Base-by-base conservation (phyloP, 1,140 invertebrate species). In the Drosophila gunungcola region DNA sequence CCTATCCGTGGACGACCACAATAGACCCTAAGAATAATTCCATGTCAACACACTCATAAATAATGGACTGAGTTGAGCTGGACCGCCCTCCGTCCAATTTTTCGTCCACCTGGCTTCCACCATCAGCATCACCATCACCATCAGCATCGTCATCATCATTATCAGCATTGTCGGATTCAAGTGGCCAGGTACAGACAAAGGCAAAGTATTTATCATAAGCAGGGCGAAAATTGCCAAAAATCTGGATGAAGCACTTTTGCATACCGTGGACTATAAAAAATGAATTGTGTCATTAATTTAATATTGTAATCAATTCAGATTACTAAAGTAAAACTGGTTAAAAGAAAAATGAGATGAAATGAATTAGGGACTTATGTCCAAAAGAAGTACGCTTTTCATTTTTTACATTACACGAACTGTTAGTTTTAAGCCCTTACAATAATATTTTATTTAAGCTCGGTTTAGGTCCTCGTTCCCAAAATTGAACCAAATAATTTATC, bases 1-100 rank as follows among this genome's bases (percentile, higher is more conserved):
- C 21, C 45, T 42, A 58, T 29, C 48, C 48, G 43, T 42, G 45
- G 53, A 53, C 43, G 52, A 69, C 67, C 79, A 78, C 81, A 90
- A 90, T 86, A 73, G 78, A 77, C 79, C 80, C 88, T 81, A 90
- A 88, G 88, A 90, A 91, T 91, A 90, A 91, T 91, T 90, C 83
- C 88, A 86, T 90, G 88, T 90, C 88, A 90, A 90, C 88, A 90
- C 82, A 88, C 88, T 88, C 88, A 90, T 90, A 91, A 90, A 90
- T 90, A 90, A 90, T 90, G 82, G 81, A 90, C 88, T 91, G 78
- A 56, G 78, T 70, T 34, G 56, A 52, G 53, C 53, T 62, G 80
- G 64, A 65, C 67, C 62, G 62, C 13, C 65, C 29, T 45, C 48
- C 73, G 21, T 39, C 29, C 49, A 7, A n/a, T 21, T 12, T 21